phyloP scores from a whole-genome alignment of 2,113 vertebrate species.

The Mugil cephalus region DNA sequence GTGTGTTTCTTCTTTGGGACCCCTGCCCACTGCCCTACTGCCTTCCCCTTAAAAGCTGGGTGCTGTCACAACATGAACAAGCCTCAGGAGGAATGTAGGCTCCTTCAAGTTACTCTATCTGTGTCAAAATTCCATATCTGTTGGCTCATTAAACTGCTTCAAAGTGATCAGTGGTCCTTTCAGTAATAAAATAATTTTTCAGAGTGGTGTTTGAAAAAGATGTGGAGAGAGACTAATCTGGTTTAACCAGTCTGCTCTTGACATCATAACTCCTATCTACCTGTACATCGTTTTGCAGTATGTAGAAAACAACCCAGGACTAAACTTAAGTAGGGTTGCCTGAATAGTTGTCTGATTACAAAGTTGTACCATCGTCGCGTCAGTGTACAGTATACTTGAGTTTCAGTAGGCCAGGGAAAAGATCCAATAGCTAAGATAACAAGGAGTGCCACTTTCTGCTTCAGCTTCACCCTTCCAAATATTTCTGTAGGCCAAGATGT shows the following conservation, averaged over 20 bases:
- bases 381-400: no score
- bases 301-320: background rate
- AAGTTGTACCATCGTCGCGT: no score
- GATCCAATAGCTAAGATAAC: no score
- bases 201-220: background rate
- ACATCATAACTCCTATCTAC: background rate
- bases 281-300: background rate
- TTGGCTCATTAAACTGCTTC: constrained; percentile 35
- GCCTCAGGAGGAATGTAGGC: constrained; percentile 66
- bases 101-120: constrained; percentile 31
- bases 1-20: constrained; percentile 28
- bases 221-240: background rate
- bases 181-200: constrained; percentile 16
- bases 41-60: constrained; percentile 43
- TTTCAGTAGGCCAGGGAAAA: no score
- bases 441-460: no score
- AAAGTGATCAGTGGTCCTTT: constrained; percentile 12
- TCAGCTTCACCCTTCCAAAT: no score
- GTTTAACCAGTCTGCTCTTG: background rate
- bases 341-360: background rate
- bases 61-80: constrained; percentile 77
- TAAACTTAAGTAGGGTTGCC: background rate
- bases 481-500: no score
- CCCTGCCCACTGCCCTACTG: constrained; percentile 24
- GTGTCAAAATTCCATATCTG: constrained; percentile 33